These are phyloP conservation scores for Gorsachius magnificus DNA, from an alignment of 2,797 vertebrate species.

Conservation along the genomic window DNA sequence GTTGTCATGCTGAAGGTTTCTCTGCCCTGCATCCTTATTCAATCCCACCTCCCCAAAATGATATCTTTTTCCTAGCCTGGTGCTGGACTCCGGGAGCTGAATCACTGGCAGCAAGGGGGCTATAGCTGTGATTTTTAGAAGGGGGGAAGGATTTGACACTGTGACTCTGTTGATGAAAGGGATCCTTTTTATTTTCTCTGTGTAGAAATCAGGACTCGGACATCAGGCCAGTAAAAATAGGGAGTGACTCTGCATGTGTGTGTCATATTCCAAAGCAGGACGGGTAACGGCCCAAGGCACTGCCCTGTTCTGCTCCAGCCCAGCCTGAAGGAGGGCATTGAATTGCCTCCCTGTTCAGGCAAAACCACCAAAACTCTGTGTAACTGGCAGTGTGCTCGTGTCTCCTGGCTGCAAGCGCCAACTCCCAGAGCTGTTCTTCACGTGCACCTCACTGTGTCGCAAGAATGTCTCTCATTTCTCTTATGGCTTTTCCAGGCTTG, in stretches of 20 bases:
- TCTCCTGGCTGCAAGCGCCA: background rate
- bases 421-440: background rate
- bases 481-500: background rate
- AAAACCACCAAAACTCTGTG: background rate
- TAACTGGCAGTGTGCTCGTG: background rate
- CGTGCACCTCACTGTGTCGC: background rate
- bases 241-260: background rate
- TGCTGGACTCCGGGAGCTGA: background rate
- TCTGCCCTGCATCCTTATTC: background rate
- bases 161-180: background rate
- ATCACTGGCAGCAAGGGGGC: background rate
- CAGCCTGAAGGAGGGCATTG: background rate
- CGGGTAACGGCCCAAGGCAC: fast-evolving
- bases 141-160: background rate
- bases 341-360: background rate
- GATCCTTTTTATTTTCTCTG: background rate
- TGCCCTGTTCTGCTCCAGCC: background rate
- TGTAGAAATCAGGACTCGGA: background rate
- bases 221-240: background rate
- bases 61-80: background rate
- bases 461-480: background rate
- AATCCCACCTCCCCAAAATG: fast-evolving
- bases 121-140: background rate
- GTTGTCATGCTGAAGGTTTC: background rate
- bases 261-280: background rate